A percentile compares a stretch with the other conserved stretches of the same genome.
These are phyloP conservation scores for Capromys pilorides DNA, from an alignment of 2,797 vertebrate species.

Conservation along the genomic window DNA sequence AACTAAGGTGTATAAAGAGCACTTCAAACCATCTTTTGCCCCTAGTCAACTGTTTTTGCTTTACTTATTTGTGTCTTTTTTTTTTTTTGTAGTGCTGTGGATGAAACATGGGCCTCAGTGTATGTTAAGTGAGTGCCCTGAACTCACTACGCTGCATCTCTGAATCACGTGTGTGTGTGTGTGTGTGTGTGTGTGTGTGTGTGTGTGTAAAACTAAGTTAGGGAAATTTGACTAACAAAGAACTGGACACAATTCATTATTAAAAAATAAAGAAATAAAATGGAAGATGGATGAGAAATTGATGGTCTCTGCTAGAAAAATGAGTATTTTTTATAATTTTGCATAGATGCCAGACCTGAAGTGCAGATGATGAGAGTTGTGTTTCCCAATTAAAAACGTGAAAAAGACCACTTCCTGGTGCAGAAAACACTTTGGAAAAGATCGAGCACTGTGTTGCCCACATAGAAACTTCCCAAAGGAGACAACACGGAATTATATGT, in stretches of 20 bases:
- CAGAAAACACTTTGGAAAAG: neutral
- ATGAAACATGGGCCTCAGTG: too few species aligned
- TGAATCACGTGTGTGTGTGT: too few species aligned
- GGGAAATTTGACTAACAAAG: slow-evolving; percentile 17
- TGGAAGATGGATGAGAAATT: neutral
- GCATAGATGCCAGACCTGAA: neutral
- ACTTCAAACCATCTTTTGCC: slow-evolving; percentile 27
- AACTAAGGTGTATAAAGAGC: slow-evolving; percentile 22
- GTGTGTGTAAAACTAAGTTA: neutral
- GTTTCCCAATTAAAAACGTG: neutral
- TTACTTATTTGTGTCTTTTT: neutral
- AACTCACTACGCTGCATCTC: neutral
- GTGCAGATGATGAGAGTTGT: neutral
- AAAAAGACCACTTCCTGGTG: neutral
- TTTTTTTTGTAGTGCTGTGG: neutral
- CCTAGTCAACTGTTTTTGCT: neutral
- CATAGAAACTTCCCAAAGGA: neutral
- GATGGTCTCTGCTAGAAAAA: neutral
- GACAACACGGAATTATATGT: neutral
- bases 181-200: neutral
- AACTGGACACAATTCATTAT: neutral
- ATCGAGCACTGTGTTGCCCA: neutral
- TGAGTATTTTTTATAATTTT: neutral
- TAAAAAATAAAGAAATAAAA: slow-evolving; percentile 12
- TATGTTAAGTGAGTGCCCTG: neutral